Evolutionary conservation across 2,113 vertebrate genomes (phyloP).

Genomic region (Mesitornis unicolor): DNA sequence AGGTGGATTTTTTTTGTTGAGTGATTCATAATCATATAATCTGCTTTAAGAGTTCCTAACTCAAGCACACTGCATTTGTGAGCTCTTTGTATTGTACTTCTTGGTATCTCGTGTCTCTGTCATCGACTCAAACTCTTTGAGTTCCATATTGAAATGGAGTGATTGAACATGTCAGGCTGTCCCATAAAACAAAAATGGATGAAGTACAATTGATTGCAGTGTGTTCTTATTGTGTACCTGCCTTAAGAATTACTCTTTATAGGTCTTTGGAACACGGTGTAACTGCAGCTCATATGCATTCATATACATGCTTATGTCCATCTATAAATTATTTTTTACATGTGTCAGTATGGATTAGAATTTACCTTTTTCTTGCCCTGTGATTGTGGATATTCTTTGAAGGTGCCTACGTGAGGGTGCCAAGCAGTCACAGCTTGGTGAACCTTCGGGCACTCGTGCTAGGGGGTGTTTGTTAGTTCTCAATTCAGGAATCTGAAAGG

Average conservation of each 20-base stretch:
- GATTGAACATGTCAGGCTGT: neutral
- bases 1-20: neutral
- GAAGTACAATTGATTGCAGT: neutral
- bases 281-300: neutral
- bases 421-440: neutral
- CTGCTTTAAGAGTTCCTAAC: neutral
- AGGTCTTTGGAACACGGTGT: neutral
- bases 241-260: neutral
- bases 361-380: neutral
- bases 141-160: neutral
- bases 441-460: neutral
- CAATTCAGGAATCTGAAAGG: neutral
- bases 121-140: too few relatives aligned
- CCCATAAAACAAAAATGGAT: neutral
- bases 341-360: neutral
- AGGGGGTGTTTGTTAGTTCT: neutral
- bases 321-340: neutral
- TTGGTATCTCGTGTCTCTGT: neutral
- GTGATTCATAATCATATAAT: neutral
- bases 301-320: neutral
- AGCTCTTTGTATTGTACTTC: neutral
- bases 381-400: neutral
- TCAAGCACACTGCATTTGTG: neutral
- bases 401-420: neutral
- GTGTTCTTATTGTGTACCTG: neutral